Base-by-base conservation (phyloP, 64 coral and sea anemone species). In the Actinia equina region DNA sequence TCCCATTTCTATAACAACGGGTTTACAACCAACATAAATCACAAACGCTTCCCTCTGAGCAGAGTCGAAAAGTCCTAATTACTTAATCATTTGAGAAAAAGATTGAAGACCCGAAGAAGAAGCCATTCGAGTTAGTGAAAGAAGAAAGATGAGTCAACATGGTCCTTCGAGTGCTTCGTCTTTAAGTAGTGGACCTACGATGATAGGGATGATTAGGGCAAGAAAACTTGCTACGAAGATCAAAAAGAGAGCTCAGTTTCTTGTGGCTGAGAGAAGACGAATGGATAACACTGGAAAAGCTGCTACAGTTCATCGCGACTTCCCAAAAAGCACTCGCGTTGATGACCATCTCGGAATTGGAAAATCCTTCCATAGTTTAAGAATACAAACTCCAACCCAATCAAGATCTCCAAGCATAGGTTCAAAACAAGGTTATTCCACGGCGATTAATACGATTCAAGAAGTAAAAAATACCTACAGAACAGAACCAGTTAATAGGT, bases 131-230 rank as follows among this genome's bases (percentile, higher is more conserved):
- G 18, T 23, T 69, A 2, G n/a, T 74, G n/a, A 12, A 27, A 74
- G 22, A 14, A 27, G 20, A 69, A 37, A 69, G 69, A 74, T 74
- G 69, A 74, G 69, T 41, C 20, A 74, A 15, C 62, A 49, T 11
- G 77, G 91, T 25, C 56, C 85, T 26, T 95, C 94, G 9, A 87
- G 67, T 63, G 43, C n/a, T 54, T 95, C 94, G 1, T 92, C 90
- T 6, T 87, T 95, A 19, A 62, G 56, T 11, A 91, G 91, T 17
- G 91, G 94, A 9, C 85, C 94, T 5, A 88, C 87, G 7, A 91
- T 99, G 90, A 95, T 99, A 51, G 97, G 97, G 20, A 99, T 99
- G 97, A 99, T 99, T 22, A 64, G 93, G 43, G 97, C 97, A 5
- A 87, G 97, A 52, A 99, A 99, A 88, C 86, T 99, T 4, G 97